A percentile compares a stretch with the other conserved stretches of the same genome.
Evolutionary conservation across 2,797 vertebrate species (phyloP).

Genomic region (Thaleichthys pacificus): DNA sequence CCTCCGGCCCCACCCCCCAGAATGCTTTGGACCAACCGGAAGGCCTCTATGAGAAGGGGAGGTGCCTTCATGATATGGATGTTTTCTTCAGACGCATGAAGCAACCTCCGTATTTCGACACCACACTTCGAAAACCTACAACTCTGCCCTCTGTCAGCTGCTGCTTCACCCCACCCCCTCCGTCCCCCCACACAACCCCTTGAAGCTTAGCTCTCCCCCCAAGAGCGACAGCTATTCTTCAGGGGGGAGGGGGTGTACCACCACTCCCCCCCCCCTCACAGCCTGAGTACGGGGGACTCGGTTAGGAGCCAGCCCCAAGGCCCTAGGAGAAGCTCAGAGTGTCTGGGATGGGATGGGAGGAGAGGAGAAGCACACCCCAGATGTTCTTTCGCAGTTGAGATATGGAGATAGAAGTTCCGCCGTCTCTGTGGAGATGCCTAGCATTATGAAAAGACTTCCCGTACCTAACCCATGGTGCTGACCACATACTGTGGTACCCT

Average conservation of each 20-base stretch:
- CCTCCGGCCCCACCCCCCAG: slow-evolving; percentile 76
- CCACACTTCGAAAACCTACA: background rate
- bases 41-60: slow-evolving; percentile 69
- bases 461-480: slow-evolving; percentile 69
- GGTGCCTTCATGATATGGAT: background rate
- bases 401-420: slow-evolving; percentile 30
- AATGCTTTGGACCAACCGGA: slow-evolving; percentile 83
- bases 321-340: too few species aligned
- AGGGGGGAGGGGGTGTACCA: background rate
- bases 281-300: too few species aligned
- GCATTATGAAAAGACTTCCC: slow-evolving; percentile 32
- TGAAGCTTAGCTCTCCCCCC: too few species aligned
- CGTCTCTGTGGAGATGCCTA: background rate
- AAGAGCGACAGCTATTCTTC: background rate
- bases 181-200: background rate
- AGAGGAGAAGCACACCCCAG: too few species aligned
- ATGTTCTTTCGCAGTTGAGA: slow-evolving; percentile 15
- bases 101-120: slow-evolving; percentile 11
- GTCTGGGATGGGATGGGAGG: too few species aligned
- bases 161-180: background rate
- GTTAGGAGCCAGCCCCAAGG: too few species aligned
- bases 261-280: too few species aligned
- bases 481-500: slow-evolving; percentile 53
- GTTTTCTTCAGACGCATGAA: background rate
- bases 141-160: background rate